Percentiles rank a stretch among this genome's conserved stretches.
phyloP scores from a whole-genome alignment of 2,888 invertebrate genomes.

The Laothoe populi region DNA sequence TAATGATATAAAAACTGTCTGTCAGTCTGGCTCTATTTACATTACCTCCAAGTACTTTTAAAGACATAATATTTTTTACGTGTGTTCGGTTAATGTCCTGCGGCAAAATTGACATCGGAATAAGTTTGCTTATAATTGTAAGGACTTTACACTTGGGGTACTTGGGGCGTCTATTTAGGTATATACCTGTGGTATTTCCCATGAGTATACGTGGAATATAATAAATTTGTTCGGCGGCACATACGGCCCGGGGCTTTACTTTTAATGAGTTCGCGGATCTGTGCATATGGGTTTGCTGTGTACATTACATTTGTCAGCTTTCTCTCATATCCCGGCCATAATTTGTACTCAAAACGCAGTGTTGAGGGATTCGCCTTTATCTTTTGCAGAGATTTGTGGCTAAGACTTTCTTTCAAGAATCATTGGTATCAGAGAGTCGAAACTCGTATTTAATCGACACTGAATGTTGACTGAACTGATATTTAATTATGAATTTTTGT shows the following conservation, averaged over 20 bases:
- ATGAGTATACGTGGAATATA: slow-evolving; percentile 28
- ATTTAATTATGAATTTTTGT: no score
- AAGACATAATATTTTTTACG: no score
- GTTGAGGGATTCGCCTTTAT: slow-evolving; percentile 1
- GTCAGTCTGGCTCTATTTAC: no score
- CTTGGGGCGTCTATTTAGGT: not conserved
- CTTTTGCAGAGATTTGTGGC: not conserved
- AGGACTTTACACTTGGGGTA: no score
- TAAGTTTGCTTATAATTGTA: no score
- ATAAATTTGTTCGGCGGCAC: slow-evolving; percentile 31
- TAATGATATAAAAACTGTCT: no score
- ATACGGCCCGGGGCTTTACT: slow-evolving; percentile 30
- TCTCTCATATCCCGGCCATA: slow-evolving; percentile 8
- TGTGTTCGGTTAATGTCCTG: no score
- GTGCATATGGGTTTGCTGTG: not conserved
- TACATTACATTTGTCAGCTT: slow-evolving; percentile 20
- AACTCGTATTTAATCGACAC: no score
- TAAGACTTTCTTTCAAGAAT: not conserved
- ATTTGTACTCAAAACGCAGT: slow-evolving; percentile 9
- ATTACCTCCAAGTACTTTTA: no score
- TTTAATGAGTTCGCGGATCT: slow-evolving; percentile 34
- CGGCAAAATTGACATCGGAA: no score
- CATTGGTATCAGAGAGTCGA: not conserved
- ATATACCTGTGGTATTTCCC: slow-evolving; percentile 14
- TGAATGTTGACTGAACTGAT: no score